Base-by-base conservation (phyloP, 2,888 invertebrate genomes). In the Tryphoninae sp. region DNA sequence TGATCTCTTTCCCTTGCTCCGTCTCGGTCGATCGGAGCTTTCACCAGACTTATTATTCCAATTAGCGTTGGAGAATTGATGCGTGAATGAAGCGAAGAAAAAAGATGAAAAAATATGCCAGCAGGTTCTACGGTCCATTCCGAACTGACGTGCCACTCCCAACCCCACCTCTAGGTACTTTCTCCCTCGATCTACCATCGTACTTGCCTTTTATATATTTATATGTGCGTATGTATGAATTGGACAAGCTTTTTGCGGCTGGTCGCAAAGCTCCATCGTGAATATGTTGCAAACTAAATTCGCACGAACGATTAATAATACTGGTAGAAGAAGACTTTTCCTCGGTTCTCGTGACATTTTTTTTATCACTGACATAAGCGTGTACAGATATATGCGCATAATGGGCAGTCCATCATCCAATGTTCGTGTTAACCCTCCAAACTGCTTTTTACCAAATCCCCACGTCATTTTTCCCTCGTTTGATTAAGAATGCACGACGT, bases 221-320 rank as follows among this genome's bases (percentile, higher is more conserved):
- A 45, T 45, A 45, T 45, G 13, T 45, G 13, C 13, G 3, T 45
- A 42, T 33, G 33, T 33, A 61, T 49, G 61, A 51, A 61, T n/a
- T 16, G 22, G 68, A 26, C 59, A n/a, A 76, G 33, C 40, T 74
- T 64, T 68, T 72, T 72, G 58, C 53, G 67, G 61, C 61, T 64
- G 11, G 45, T 58, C 78, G 64, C 16, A 74, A 78, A 80, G 64
- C 72, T 72, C 49, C 22, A 8, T 73, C 59, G n/a, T 62, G 49
- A 74, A 72, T 75, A 53, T 77, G 81, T 26, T 58, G 76, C 73
- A 84, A 84, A 86, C 81, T 85, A 83, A 78, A 86, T 86, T 82
- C 55, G 83, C 73, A 80, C 78, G 82, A 26, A 78, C 83, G 84
- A 86, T 87, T 87, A 86, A 86, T 84, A 86, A 86, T 84, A 85